Percentiles rank a stretch among this genome's conserved stretches.
Conservation (phyloP, 2,113 vertebrate genomes). For the Ageneiosus marmoratus region DNA sequence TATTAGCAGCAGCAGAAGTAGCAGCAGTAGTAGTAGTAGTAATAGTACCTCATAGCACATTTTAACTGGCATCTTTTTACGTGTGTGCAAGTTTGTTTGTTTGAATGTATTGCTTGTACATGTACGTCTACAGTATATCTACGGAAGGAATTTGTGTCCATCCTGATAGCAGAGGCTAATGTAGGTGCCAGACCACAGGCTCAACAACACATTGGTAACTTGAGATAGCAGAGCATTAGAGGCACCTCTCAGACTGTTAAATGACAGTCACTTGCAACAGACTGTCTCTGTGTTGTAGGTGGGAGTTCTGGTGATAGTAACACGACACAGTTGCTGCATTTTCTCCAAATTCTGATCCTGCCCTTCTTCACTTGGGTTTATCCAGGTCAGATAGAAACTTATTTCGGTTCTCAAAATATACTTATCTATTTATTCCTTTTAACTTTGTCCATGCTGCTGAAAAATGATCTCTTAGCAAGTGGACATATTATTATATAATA, state of each 20-base stretch:
- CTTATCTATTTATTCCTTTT: neutral
- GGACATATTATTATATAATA: neutral
- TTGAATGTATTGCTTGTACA: neutral
- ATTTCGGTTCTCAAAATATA: neutral
- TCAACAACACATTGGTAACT: conserved; percentile 7
- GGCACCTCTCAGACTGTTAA: conserved; percentile 38
- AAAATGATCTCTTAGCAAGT: neutral
- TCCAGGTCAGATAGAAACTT: conserved; percentile 26
- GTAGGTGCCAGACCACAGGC: conserved; percentile 13
- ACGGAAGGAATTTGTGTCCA: neutral
- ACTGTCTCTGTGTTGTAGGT: conserved; percentile 19
- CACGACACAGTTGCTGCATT: conserved; percentile 32
- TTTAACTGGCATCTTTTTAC: neutral
- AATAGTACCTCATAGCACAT: neutral
- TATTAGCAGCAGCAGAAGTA: no score
- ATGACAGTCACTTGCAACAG: conserved; percentile 35
- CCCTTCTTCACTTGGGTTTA: conserved; percentile 21
- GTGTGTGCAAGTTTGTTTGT: neutral
- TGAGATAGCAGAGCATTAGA: conserved; percentile 25
- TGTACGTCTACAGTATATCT: neutral
- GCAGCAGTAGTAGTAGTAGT: no score
- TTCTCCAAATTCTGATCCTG: conserved; percentile 23
- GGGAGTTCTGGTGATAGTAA: conserved; percentile 44
- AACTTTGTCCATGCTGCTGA: neutral
- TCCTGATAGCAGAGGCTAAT: conserved; percentile 4